Base-by-base conservation (phyloP, 1,140 invertebrate genomes). In the Cyphomyrmex costatus region DNA sequence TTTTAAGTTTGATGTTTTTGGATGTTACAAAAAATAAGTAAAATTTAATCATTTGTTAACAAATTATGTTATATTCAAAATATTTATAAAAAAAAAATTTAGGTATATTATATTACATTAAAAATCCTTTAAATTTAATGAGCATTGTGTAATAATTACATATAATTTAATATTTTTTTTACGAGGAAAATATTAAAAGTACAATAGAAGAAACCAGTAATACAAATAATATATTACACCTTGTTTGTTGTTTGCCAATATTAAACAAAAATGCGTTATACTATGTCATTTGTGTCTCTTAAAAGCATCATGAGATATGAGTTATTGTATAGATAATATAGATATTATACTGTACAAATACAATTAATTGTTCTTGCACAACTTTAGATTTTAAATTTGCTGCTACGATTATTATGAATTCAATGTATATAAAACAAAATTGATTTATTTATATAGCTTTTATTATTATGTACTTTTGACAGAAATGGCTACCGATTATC, bases 401-500 rank as follows among this genome's bases (percentile, higher is more conserved):
- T 30, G 3, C n/a, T 36, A 3, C 4, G 10, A 71, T 71, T 71
- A 53, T 53, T 53, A 30, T 70, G 16, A 56, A 56, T 33, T 10
- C 12, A 73, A 33, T 53, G 10, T 4, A 71, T 33, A 33, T 56
- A 56, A 73, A 70, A 51, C 46, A 30, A 53, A 27, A 42, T 27
- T 76, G 61, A 12, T 5, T 56, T 56, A 36, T 73, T 27, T n/a
- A n/a, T 30, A n/a, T 19, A 53, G 10, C 24, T n/a, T 33, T 53
- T 42, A 49, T 51, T 66, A 12, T 16, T 10, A 49, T 30, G 19
- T 58, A 7, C 16, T 83, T 21, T 14, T 7, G 6, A 21, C 8
- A 97, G 96, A 93, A 93, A 84, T 96, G 96, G 94, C 70, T 97
- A 49, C 95, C 95, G 0, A 93, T 95, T n/a, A 95, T 97, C 16